Conservation (phyloP, 2,888 invertebrate genomes). For the Meghimatium bilineatum region DNA sequence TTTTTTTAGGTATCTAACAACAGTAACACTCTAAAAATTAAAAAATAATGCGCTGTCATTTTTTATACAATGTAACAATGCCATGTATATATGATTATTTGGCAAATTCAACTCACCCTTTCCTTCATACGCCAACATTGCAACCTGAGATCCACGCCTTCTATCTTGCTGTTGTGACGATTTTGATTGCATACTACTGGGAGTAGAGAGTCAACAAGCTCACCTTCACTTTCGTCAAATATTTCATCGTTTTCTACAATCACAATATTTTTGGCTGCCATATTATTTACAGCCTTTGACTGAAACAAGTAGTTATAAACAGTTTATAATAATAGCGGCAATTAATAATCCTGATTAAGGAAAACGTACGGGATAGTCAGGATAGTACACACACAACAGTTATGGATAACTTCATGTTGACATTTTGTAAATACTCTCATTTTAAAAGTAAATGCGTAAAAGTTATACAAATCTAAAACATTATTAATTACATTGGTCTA, state of each 20-base stretch:
- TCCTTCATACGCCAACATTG: conserved; percentile 93
- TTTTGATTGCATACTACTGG: conserved; percentile 86
- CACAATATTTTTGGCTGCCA: conserved; percentile 50
- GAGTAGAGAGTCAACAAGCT: conserved; percentile 66
- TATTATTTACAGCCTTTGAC: conserved; percentile 2
- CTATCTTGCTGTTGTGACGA: conserved; percentile 85
- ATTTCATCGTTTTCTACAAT: conserved; percentile 48
- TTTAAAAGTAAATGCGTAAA: background rate
- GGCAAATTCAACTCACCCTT: conserved; percentile 68
- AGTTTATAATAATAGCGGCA: background rate
- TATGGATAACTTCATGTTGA: conserved; percentile 7
- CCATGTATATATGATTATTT: background rate
- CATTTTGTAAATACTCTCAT: conserved; percentile 27
- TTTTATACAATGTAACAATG: background rate
- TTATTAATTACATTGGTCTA: background rate
- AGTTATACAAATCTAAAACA: background rate
- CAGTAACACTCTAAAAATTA: too few species aligned
- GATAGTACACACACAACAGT: background rate
- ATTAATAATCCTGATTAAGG: background rate
- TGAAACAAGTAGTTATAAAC: background rate
- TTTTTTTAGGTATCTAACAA: too few species aligned
- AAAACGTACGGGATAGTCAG: background rate
- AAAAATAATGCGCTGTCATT: background rate
- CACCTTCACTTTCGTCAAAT: conserved; percentile 63
- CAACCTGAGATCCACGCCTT: conserved; percentile 82